A percentile compares a stretch with the other conserved stretches of the same genome.
Evolutionary conservation across 2,113 vertebrate species (phyloP).

Genomic region (Tragelaphus buxtoni): DNA sequence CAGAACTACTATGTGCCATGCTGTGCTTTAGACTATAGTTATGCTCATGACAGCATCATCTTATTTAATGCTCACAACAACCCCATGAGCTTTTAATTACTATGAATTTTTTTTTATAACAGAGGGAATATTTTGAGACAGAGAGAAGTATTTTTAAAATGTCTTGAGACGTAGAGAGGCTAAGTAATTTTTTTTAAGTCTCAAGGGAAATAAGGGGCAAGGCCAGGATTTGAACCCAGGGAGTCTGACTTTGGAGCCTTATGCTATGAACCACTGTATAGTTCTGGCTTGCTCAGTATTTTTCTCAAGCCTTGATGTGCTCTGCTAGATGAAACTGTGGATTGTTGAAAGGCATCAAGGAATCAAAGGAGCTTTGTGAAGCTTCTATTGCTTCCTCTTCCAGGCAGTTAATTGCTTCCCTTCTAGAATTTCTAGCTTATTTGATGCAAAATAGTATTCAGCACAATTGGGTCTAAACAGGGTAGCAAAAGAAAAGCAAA

Average conservation of each 20-base stretch:
- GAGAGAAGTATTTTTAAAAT: not conserved
- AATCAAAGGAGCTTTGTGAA: constrained; percentile 19
- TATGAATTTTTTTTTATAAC: not conserved
- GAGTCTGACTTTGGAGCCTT: not conserved
- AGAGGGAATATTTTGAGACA: not conserved
- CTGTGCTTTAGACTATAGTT: not conserved
- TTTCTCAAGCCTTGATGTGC: not conserved
- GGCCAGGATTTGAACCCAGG: not conserved
- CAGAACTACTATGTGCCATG: not conserved
- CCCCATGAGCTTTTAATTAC: not conserved
- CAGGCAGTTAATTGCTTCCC: not conserved
- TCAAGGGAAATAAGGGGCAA: not conserved
- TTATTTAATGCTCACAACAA: not conserved
- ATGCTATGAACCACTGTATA: not conserved
- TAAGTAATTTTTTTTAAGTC: not conserved
- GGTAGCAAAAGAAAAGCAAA: constrained; percentile 28
- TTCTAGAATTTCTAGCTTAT: not conserved
- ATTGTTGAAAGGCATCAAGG: not conserved
- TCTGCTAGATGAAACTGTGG: not conserved
- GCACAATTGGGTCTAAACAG: not conserved
- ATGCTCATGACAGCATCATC: not conserved
- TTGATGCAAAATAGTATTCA: not conserved
- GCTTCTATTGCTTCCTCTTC: not conserved
- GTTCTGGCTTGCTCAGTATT: not conserved
- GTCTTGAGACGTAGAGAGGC: not conserved